Percentiles rank a stretch among this genome's conserved stretches.
phyloP scores from a whole-genome alignment of 2,888 invertebrate species.

The Itoplectis maculator region DNA sequence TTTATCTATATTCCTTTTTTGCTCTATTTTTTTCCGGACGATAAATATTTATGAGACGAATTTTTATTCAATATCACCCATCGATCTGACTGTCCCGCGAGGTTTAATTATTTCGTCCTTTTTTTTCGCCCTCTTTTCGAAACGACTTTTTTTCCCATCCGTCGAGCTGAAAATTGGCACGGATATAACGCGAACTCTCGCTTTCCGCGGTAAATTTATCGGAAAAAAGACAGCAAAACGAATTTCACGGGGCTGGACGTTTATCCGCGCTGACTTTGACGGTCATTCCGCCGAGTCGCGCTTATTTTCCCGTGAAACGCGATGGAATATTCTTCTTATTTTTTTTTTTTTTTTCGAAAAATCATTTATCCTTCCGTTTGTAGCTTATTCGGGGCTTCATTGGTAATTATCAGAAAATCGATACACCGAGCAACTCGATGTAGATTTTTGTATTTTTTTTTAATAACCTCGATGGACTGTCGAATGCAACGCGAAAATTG shows the following conservation, averaged over 20 bases:
- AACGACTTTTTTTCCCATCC: neutral
- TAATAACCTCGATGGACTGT: no score
- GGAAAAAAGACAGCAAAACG: neutral
- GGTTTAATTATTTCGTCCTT: neutral
- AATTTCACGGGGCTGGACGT: neutral
- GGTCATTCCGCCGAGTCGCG: no score
- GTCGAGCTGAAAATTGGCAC: neutral
- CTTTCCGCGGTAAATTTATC: neutral
- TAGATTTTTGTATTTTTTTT: no score
- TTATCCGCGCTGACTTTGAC: neutral
- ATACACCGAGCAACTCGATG: no score
- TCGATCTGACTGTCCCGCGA: neutral
- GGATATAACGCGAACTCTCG: neutral
- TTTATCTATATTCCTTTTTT: neutral
- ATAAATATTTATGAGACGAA: conserved; percentile 32
- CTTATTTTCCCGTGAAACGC: neutral
- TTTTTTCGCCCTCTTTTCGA: no score
- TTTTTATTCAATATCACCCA: conserved; percentile 11
- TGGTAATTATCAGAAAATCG: no score
- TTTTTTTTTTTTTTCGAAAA: no score
- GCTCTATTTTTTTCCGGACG: neutral
- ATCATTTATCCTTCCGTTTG: no score
- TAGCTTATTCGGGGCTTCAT: no score
- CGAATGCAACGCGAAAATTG: no score
- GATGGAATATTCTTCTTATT: no score